Percentiles rank a stretch among this genome's conserved stretches.
Conservation (phyloP, 2,888 invertebrate species). For the Cacoxenus indagator region DNA sequence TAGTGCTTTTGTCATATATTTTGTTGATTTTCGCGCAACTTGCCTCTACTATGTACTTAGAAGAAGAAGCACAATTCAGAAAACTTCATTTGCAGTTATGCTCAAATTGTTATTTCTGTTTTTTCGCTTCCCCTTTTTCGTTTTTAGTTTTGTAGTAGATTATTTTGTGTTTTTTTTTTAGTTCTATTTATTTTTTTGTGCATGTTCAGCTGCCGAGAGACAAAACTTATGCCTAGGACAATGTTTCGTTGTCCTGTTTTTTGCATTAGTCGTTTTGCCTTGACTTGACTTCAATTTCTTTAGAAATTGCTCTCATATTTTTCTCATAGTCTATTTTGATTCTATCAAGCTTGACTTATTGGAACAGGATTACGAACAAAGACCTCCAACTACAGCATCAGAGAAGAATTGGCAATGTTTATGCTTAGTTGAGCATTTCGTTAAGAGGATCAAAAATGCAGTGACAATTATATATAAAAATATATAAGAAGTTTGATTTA, state of each 20-base stretch:
- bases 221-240: too few species aligned
- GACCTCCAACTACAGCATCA: not conserved
- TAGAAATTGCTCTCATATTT: too few species aligned
- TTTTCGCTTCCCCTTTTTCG: conserved; percentile 45
- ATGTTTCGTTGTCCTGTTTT: not conserved
- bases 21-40: conserved; percentile 44
- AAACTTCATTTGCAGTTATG: conserved; percentile 63
- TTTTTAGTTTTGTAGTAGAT: conserved; percentile 26
- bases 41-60: conserved; percentile 60
- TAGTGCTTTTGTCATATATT: conserved; percentile 22
- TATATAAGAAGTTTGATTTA: too few species aligned
- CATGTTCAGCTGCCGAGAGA: too few species aligned
- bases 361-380: too few species aligned
- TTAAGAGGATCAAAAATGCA: too few species aligned
- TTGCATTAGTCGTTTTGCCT: not conserved
- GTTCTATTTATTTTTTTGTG: too few species aligned
- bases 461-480: too few species aligned
- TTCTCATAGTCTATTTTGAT: too few species aligned
- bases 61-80: conserved; percentile 55
- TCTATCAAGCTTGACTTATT: not conserved
- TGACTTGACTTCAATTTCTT: not conserved
- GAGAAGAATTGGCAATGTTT: not conserved
- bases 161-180: not conserved
- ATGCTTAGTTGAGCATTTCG: too few species aligned
- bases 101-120: conserved; percentile 48